Evolutionary conservation across 2,888 invertebrate species (phyloP).

Genomic region (Linnaemya tessellans): DNA sequence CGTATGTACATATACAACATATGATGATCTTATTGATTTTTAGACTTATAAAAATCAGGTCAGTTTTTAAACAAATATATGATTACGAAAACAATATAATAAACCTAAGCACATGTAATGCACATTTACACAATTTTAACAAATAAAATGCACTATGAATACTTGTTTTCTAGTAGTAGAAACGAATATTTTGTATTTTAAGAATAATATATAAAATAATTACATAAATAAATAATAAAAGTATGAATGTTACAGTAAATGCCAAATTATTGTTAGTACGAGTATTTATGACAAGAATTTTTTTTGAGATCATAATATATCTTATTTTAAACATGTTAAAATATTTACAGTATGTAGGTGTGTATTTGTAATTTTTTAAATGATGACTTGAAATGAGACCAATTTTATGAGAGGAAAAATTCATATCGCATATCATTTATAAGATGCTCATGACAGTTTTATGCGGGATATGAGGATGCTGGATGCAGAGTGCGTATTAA

Average conservation of each 20-base stretch:
- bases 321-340: conserved; percentile 42
- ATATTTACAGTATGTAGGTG: conserved; percentile 35
- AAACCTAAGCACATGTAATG: conserved; percentile 7
- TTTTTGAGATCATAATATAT: conserved; percentile 52
- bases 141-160: conserved; percentile 51
- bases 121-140: conserved; percentile 34
- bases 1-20: not conserved
- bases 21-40: not conserved
- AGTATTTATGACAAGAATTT: conserved; percentile 22
- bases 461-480: conserved; percentile 45
- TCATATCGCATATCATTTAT: conserved; percentile 14
- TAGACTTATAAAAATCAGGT: not conserved
- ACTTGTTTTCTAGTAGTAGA: conserved; percentile 25
- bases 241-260: conserved; percentile 23
- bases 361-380: conserved; percentile 16
- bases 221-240: conserved; percentile 46
- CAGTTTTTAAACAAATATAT: conserved; percentile 5
- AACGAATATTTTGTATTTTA: conserved; percentile 50
- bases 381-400: conserved; percentile 12
- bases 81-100: conserved; percentile 19
- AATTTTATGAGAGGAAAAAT: conserved; percentile 14
- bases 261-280: conserved; percentile 52
- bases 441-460: conserved; percentile 24
- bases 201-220: conserved; percentile 42
- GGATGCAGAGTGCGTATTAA: conserved; percentile 55